Percentiles rank a stretch among this genome's conserved stretches.
phyloP scores from a whole-genome alignment of 2,797 vertebrate genomes.

The Alca torda region DNA sequence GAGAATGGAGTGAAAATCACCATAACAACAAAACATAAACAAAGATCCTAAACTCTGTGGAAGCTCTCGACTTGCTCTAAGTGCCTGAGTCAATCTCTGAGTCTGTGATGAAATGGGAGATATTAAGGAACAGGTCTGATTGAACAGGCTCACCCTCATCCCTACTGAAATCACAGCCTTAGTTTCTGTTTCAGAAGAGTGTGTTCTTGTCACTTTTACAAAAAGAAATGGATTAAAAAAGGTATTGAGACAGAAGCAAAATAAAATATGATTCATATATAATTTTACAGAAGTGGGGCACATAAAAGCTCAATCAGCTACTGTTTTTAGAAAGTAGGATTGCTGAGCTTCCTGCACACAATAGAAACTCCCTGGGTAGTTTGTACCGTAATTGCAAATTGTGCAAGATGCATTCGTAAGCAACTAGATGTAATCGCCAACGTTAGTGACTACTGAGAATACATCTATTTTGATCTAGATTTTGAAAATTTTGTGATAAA shows the following conservation, averaged over 20 bases:
- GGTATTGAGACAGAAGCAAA: neutral
- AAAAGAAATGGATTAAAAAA: neutral
- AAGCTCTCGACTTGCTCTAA: neutral
- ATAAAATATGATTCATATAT: neutral
- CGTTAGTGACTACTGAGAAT: neutral
- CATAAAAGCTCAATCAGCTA: neutral
- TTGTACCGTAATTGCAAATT: slow-evolving; percentile 6
- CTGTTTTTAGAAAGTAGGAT: neutral
- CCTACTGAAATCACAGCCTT: neutral
- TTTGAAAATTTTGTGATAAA: slow-evolving; percentile 14
- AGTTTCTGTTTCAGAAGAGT: neutral
- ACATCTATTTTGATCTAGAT: slow-evolving; percentile 7
- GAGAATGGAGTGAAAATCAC: neutral
- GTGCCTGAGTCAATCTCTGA: neutral
- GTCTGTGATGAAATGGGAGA: neutral
- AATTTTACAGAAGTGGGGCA: neutral
- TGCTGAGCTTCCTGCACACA: neutral
- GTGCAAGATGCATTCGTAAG: slow-evolving; percentile 40
- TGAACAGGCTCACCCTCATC: neutral
- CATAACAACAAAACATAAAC: neutral
- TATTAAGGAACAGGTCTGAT: neutral
- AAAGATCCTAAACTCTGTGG: neutral
- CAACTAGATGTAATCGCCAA: neutral
- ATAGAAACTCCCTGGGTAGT: neutral
- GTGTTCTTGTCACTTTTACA: neutral